A percentile compares a stretch with the other conserved stretches of the same genome.
Evolutionary conservation across 2,888 invertebrate species (phyloP).

Genomic region (Campopleginae sp.): DNA sequence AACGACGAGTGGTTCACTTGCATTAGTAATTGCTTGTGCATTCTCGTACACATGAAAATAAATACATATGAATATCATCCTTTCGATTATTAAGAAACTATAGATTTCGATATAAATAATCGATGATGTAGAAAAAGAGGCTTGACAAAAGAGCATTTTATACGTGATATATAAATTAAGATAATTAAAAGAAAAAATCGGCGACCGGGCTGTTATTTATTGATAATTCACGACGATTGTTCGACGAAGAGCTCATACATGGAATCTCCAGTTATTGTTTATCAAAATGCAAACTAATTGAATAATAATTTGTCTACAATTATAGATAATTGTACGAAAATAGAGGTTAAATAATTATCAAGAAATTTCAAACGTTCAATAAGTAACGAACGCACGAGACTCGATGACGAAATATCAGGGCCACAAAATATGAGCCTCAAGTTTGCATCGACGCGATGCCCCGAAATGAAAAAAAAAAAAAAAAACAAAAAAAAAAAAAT

Average conservation of each 20-base stretch:
- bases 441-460: too few species aligned
- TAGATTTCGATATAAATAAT: constrained; percentile 27
- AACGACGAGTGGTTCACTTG: constrained; percentile 21
- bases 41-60: not conserved
- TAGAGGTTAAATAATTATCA: constrained; percentile 2
- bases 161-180: constrained; percentile 56
- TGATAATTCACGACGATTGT: constrained; percentile 41
- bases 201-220: constrained; percentile 61
- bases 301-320: constrained; percentile 21
- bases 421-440: too few species aligned
- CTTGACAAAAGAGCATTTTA: constrained; percentile 57
- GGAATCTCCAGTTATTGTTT: not conserved
- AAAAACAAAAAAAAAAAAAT: too few species aligned
- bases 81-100: constrained; percentile 43
- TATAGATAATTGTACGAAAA: constrained; percentile 11
- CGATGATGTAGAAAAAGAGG: constrained; percentile 28
- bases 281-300: constrained; percentile 5
- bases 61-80: constrained; percentile 13
- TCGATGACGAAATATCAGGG: too few species aligned
- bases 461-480: too few species aligned
- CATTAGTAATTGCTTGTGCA: constrained; percentile 26
- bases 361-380: not conserved
- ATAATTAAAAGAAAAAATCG: constrained; percentile 28
- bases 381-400: too few species aligned
- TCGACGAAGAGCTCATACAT: constrained; percentile 39